Base-by-base conservation (phyloP, 2,797 vertebrate genomes). In the Cichlasoma orientale region DNA sequence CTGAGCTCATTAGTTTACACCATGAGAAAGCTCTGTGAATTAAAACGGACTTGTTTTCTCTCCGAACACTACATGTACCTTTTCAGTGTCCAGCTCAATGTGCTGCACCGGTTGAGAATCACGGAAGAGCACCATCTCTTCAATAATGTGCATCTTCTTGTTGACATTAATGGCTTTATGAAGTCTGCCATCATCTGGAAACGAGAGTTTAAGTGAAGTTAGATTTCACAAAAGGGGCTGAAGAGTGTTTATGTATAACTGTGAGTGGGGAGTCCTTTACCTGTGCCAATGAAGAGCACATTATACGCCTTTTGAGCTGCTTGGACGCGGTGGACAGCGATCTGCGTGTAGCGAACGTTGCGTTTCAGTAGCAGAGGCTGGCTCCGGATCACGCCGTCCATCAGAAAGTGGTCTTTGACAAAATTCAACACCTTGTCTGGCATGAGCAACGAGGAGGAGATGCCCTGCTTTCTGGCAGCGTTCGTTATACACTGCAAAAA, bases 321-420 rank as follows among this genome's bases (percentile, higher is more conserved):
- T 56, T 82, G 91, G 0, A 97, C 93, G 0, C 92, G 95, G 91
- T 99, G 96, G 44, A 98, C 97, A 0, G 94, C 90, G 1, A 99
- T 95, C 79, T 97, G 97, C 14, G 96, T 97, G 94, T 99, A 99
- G 80, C 93, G 96, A 50, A 96, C 93, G 2, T 83, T 96, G 0
- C 95, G 95, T 86, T 99, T 98, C 38, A 97, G 93, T 58, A 99
- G 95, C 72, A 99, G 92, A 0, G 97, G 96, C 79, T 88, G 95
- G 92, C 98, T 97, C 83, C 97, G 97, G 78, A 99, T 96, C 0
- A 97, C 95, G 19, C 85, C 95, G 74, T 98, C 97, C 98, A 99
- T 99, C 90, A 99, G 91, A 92, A 99, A 99, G 91, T 99, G 98
- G 88, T 99, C 97, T 93, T 99, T 99, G 83, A 99, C 95, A 44